phyloP scores from a whole-genome alignment of 2,888 invertebrate species.

The Altica lythri region DNA sequence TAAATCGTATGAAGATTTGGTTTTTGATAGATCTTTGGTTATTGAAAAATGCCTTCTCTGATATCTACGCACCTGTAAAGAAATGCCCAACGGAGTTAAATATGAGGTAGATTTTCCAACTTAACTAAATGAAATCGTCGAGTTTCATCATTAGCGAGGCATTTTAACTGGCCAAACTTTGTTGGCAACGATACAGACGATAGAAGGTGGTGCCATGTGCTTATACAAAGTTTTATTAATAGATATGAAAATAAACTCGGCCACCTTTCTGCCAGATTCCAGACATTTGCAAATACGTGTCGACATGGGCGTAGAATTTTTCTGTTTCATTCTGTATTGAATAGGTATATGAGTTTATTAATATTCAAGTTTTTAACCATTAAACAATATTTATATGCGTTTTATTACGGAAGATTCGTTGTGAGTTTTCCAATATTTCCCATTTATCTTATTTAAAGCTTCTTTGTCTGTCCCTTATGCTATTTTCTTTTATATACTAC shows the following conservation, averaged over 20 bases:
- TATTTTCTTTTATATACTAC: too few species aligned
- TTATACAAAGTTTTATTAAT: slow-evolving; percentile 50
- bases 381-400: too few species aligned
- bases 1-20: too few species aligned
- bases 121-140: slow-evolving; percentile 8
- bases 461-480: too few species aligned
- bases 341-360: too few species aligned
- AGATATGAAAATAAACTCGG: slow-evolving; percentile 51
- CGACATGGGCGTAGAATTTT: slow-evolving; percentile 24
- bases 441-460: too few species aligned
- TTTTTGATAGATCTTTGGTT: too few species aligned
- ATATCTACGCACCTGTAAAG: slow-evolving; percentile 5
- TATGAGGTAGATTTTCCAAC: slow-evolving; percentile 12
- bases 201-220: slow-evolving; percentile 39
- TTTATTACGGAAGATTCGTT: too few species aligned
- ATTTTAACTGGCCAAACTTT: slow-evolving; percentile 33
- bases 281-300: slow-evolving; percentile 32
- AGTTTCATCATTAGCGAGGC: slow-evolving; percentile 36
- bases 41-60: too few species aligned
- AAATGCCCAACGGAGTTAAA: background rate
- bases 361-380: too few species aligned
- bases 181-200: slow-evolving; percentile 42
- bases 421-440: too few species aligned
- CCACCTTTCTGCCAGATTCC: slow-evolving; percentile 49
- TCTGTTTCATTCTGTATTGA: too few species aligned